A percentile compares a stretch with the other conserved stretches of the same genome.
Conservation (phyloP, 2,888 invertebrate species). For the Microctonus aethiopoides region DNA sequence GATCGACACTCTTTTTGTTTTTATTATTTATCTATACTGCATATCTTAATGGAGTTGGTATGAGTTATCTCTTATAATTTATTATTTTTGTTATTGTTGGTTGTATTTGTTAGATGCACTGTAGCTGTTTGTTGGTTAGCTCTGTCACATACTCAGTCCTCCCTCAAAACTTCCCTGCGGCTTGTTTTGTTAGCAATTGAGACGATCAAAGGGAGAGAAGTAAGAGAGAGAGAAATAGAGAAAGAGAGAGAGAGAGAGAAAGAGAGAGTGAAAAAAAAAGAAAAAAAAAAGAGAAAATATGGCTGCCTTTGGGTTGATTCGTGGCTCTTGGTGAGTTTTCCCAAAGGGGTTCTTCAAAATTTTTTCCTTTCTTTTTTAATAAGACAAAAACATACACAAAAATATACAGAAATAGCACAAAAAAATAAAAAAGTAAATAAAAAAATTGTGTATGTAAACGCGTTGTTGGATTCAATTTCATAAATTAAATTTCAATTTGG, state of each 20-base stretch:
- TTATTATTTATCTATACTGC: constrained; percentile 35
- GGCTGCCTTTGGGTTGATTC: constrained; percentile 67
- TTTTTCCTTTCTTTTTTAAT: constrained; percentile 43
- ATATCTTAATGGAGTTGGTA: constrained; percentile 54
- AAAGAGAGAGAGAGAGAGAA: constrained; percentile 49
- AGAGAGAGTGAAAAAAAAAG: background rate
- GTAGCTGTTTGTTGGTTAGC: constrained; percentile 68
- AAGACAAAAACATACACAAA: background rate
- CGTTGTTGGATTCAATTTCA: constrained; percentile 17
- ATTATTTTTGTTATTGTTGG: constrained; percentile 65
- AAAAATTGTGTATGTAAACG: background rate
- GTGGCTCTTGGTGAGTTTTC: constrained; percentile 66
- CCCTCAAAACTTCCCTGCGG: constrained; percentile 62
- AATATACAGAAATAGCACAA: background rate
- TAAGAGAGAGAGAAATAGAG: constrained; percentile 27
- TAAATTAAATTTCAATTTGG: background rate
- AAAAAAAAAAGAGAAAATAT: constrained; percentile 54
- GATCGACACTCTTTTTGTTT: constrained; percentile 12
- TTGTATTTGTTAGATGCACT: constrained; percentile 68
- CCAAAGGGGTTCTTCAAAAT: constrained; percentile 63
- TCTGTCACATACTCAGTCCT: constrained; percentile 65
- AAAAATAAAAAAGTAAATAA: background rate
- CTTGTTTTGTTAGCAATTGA: constrained; percentile 66
- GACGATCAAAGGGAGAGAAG: constrained; percentile 49
- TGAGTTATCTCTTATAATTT: constrained; percentile 62